These are phyloP conservation scores for Melanophora roralis DNA, from an alignment of 2,888 invertebrate species.

Conservation along the genomic window DNA sequence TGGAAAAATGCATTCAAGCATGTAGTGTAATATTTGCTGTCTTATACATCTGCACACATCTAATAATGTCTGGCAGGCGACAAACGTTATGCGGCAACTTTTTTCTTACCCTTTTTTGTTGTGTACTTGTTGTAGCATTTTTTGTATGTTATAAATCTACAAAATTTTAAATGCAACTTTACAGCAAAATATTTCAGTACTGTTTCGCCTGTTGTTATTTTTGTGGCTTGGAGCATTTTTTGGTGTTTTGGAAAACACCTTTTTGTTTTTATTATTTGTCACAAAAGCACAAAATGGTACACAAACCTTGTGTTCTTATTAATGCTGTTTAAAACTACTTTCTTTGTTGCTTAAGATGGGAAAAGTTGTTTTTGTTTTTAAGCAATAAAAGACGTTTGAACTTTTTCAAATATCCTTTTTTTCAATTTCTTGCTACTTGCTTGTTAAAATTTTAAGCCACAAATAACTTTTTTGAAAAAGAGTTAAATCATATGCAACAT, in stretches of 20 bases:
- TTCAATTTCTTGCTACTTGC: no score
- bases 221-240: background rate
- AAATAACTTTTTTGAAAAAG: background rate
- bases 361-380: background rate
- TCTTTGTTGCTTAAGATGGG: background rate
- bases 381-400: background rate
- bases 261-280: background rate
- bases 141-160: background rate
- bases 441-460: background rate
- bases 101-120: slow-evolving; percentile 10
- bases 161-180: background rate
- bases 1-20: background rate
- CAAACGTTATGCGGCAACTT: slow-evolving; percentile 56
- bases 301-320: background rate
- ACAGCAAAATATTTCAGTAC: no score
- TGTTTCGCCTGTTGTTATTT: background rate
- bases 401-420: no score
- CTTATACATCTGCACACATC: background rate
- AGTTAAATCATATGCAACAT: background rate
- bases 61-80: slow-evolving; percentile 45
- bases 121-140: background rate
- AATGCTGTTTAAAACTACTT: background rate
- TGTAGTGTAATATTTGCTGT: background rate
- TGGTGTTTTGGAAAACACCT: slow-evolving; percentile 6
- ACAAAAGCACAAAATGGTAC: background rate